phyloP scores from a whole-genome alignment of 2,113 vertebrate genomes.

The Esox niger region DNA sequence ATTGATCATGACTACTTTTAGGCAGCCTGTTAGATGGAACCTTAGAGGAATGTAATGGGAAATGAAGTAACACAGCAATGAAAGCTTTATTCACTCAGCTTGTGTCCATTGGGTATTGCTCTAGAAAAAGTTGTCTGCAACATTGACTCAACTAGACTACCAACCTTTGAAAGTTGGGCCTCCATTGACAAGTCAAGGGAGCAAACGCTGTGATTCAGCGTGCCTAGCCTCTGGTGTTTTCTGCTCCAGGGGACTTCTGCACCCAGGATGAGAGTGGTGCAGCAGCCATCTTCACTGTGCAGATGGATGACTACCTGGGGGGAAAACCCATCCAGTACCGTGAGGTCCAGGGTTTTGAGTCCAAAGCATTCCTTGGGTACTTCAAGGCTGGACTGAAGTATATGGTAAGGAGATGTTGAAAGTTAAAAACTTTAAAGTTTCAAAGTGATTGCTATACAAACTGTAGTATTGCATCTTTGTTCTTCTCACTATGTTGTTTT shows the following conservation, averaged over 20 bases:
- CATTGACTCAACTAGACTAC: background rate
- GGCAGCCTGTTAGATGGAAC: too few relatives aligned
- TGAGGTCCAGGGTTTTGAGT: constrained; percentile 90
- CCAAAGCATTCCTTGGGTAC: constrained; percentile 88
- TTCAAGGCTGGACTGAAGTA: constrained; percentile 96
- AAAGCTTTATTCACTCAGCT: too few relatives aligned
- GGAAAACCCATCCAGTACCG: constrained; percentile 92
- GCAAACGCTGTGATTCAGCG: background rate
- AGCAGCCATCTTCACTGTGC: constrained; percentile 93
- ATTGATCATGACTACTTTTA: too few relatives aligned
- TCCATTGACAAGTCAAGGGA: background rate
- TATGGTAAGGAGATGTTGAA: constrained; percentile 76
- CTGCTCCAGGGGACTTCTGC: constrained; percentile 82
- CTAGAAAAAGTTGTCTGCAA: too few relatives aligned
- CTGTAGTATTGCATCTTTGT: too few relatives aligned
- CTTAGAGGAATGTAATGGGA: too few relatives aligned
- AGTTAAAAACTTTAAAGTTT: background rate
- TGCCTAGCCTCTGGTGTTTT: background rate
- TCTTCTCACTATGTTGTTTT: too few relatives aligned
- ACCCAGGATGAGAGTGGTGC: constrained; percentile 93
- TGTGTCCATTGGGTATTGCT: too few relatives aligned
- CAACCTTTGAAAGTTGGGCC: background rate
- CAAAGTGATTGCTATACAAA: too few relatives aligned
- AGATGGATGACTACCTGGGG: constrained; percentile 92
- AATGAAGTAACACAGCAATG: too few relatives aligned